These are phyloP conservation scores for Poecile atricapillus DNA, from an alignment of 2,113 vertebrate species.

Conservation along the genomic window DNA sequence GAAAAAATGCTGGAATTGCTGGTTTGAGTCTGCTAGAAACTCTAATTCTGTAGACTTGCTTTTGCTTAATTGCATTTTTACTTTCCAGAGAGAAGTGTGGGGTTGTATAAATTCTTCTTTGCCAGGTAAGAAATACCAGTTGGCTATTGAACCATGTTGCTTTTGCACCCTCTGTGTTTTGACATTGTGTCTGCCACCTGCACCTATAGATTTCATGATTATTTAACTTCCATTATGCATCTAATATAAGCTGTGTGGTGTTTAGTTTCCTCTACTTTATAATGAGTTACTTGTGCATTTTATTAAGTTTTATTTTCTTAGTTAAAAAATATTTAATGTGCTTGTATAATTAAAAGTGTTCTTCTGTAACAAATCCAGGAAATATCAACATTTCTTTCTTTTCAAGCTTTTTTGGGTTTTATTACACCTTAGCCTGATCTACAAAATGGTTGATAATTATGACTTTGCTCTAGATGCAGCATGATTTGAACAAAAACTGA, in stretches of 20 bases:
- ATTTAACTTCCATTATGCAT: neutral
- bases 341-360: neutral
- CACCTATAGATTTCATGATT: neutral
- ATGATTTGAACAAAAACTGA: neutral
- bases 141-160: neutral
- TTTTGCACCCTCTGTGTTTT: neutral
- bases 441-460: neutral
- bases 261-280: neutral
- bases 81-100: conserved; percentile 91
- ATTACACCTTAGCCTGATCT: neutral
- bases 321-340: neutral
- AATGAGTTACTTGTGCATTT: neutral
- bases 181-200: neutral
- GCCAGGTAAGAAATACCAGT: conserved; percentile 82
- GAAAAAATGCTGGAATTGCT: neutral
- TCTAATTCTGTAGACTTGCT: neutral
- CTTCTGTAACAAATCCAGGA: neutral
- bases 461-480: neutral
- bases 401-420: neutral
- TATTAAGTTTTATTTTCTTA: neutral
- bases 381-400: neutral
- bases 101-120: conserved; percentile 95
- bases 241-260: neutral
- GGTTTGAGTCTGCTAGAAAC: neutral
- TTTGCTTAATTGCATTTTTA: conserved; percentile 31